phyloP scores from a whole-genome alignment of 2,797 vertebrate species.

The Tapera naevia region DNA sequence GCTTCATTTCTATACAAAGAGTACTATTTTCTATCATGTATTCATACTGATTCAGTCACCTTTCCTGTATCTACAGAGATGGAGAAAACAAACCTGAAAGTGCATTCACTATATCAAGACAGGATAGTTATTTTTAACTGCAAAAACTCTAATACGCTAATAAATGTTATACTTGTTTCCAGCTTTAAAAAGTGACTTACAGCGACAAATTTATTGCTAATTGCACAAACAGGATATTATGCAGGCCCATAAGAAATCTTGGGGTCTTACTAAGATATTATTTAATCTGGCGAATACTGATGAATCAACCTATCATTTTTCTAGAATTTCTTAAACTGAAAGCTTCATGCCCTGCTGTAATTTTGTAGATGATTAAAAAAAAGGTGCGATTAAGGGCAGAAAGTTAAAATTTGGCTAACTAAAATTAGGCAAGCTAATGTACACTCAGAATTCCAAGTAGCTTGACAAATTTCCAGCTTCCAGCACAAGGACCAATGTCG shows the following conservation, averaged over 20 bases:
- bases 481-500: background rate
- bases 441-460: background rate
- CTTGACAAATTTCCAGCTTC: background rate
- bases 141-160: background rate
- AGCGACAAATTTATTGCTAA: constrained; percentile 58
- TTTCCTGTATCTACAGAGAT: background rate
- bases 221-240: constrained; percentile 51
- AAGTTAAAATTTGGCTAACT: background rate
- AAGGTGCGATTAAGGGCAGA: background rate
- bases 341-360: background rate
- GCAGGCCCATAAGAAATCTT: background rate
- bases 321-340: background rate
- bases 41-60: background rate
- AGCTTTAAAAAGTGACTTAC: constrained; percentile 20
- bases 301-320: constrained; percentile 39
- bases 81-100: background rate
- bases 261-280: constrained; percentile 11
- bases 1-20: background rate
- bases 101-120: background rate
- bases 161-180: constrained; percentile 55
- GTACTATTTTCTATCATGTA: background rate
- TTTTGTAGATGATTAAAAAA: background rate
- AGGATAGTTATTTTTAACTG: constrained; percentile 54
- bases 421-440: background rate
- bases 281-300: constrained; percentile 31